phyloP scores from a whole-genome alignment of 1,140 invertebrate genomes.

The Diploscapter pachys region DNA sequence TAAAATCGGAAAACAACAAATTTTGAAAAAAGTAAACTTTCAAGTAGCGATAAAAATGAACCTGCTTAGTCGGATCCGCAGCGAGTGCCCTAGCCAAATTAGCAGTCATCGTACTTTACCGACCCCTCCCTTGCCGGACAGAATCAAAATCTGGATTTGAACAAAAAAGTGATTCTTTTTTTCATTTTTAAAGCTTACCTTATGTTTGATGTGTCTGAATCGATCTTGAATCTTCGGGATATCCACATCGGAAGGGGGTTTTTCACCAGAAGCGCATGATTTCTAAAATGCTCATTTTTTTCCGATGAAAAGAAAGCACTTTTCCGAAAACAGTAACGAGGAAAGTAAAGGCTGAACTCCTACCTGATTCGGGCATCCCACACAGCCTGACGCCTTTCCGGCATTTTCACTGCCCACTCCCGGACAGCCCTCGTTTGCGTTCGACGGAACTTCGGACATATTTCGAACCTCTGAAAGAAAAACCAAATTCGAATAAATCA shows the following conservation, averaged over 20 bases:
- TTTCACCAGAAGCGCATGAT: slow-evolving; percentile 77
- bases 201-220: slow-evolving; percentile 50
- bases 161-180: background rate
- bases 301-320: too few species aligned
- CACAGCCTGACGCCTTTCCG: too few species aligned
- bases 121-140: slow-evolving; percentile 96
- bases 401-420: too few species aligned
- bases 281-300: slow-evolving; percentile 59
- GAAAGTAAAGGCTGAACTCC: too few species aligned
- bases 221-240: slow-evolving; percentile 60
- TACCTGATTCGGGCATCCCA: too few species aligned
- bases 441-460: too few species aligned
- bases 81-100: slow-evolving; percentile 79
- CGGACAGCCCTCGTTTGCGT: too few species aligned
- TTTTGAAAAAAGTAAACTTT: background rate
- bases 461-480: too few species aligned
- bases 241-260: slow-evolving; percentile 60
- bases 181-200: slow-evolving; percentile 39
- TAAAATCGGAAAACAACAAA: background rate
- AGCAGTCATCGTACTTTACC: slow-evolving; percentile 82
- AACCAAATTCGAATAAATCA: too few species aligned
- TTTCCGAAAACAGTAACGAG: too few species aligned
- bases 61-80: slow-evolving; percentile 47
- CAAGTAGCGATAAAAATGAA: slow-evolving; percentile 27
- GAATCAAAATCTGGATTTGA: slow-evolving; percentile 76